Conservation (phyloP, 2,797 vertebrate species). For the Clarias platycephalus region DNA sequence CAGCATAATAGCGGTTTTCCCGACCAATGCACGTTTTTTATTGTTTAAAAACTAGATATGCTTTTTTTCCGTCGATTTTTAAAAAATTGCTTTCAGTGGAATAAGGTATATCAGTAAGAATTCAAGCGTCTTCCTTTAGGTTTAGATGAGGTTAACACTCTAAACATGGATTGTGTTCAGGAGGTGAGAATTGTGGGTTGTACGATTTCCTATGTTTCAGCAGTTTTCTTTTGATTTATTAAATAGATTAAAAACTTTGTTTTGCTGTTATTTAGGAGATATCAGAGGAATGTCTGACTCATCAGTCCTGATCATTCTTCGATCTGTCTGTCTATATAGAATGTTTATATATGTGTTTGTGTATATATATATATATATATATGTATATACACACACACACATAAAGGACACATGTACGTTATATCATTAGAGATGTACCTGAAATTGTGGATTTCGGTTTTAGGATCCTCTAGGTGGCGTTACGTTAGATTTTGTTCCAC, state of each 20-base stretch:
- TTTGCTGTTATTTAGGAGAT: not conserved
- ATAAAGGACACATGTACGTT: not conserved
- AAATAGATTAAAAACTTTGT: not conserved
- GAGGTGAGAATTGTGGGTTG: too few species aligned
- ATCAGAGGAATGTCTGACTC: not conserved
- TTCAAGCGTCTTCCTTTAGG: not conserved
- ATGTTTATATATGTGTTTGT: not conserved
- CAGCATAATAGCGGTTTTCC: not conserved
- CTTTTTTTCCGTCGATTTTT: not conserved
- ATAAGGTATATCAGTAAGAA: not conserved
- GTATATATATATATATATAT: too few species aligned
- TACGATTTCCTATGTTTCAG: not conserved
- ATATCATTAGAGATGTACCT: not conserved
- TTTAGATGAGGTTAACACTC: not conserved
- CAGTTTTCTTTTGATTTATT: not conserved
- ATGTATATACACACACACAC: not conserved
- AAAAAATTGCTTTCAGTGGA: not conserved
- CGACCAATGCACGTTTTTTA: too few species aligned
- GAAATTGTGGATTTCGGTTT: slow-evolving; percentile 7
- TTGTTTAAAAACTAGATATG: too few species aligned
- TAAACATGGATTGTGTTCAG: not conserved
- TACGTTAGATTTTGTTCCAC: slow-evolving; percentile 44
- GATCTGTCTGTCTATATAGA: not conserved
- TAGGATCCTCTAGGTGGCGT: slow-evolving; percentile 62
- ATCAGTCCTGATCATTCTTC: not conserved